Evolutionary conservation across 2,797 vertebrate species (phyloP).

Genomic region (Sebastiscus albofasciatus): DNA sequence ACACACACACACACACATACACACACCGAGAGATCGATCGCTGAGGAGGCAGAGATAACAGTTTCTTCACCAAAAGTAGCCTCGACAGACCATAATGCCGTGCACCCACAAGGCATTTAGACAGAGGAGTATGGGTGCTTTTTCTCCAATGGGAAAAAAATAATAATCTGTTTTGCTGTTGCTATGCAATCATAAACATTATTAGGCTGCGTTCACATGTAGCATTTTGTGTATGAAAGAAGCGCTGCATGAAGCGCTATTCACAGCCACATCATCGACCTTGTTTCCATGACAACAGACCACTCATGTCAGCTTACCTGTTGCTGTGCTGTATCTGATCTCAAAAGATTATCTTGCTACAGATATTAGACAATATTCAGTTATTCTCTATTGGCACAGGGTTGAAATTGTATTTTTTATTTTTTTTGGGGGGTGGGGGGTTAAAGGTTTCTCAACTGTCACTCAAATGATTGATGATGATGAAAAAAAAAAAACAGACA

Average conservation of each 20-base stretch:
- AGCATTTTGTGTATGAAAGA: background rate
- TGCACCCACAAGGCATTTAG: background rate
- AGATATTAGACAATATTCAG: background rate
- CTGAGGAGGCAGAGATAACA: slow-evolving; percentile 5
- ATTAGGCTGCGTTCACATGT: background rate
- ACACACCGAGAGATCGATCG: background rate
- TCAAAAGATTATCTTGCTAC: background rate
- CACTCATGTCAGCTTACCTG: slow-evolving; percentile 21
- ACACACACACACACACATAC: background rate
- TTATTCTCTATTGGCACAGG: background rate
- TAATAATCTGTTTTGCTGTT: background rate
- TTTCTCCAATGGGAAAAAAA: background rate
- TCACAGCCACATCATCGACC: slow-evolving; percentile 3
- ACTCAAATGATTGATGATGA: too few species aligned
- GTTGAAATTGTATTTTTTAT: background rate
- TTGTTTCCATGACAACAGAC: slow-evolving; percentile 59
- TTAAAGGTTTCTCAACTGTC: background rate
- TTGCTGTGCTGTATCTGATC: slow-evolving; percentile 20
- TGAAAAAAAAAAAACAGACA: background rate
- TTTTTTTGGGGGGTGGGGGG: background rate
- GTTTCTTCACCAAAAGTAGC: slow-evolving; percentile 13
- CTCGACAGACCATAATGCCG: background rate
- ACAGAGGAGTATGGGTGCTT: background rate
- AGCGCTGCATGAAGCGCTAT: background rate
- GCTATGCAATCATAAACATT: slow-evolving; percentile 15